These are phyloP conservation scores for Rhodophaea formosa DNA, from an alignment of 2,888 invertebrate genomes.

Conservation along the genomic window DNA sequence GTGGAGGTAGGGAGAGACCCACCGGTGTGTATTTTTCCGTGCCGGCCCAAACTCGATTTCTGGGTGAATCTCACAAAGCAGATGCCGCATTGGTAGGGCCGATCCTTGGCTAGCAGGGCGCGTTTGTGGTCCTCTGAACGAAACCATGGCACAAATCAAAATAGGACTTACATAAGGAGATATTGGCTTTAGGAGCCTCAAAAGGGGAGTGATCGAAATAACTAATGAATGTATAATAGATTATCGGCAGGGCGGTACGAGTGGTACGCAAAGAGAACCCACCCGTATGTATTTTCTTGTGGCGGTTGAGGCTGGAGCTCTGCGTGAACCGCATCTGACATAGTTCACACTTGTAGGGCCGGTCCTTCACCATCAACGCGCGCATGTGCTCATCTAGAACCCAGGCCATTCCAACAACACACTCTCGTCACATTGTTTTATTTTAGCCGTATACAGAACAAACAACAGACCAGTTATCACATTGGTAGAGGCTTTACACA, in stretches of 20 bases:
- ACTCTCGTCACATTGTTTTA: slow-evolving; percentile 28
- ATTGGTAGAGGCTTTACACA: neutral
- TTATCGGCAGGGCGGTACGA: slow-evolving; percentile 51
- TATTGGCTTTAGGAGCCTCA: slow-evolving; percentile 30
- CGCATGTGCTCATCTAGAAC: slow-evolving; percentile 80
- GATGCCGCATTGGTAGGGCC: slow-evolving; percentile 84
- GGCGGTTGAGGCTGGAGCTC: slow-evolving; percentile 86
- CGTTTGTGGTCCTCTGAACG: slow-evolving; percentile 75
- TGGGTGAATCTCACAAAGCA: slow-evolving; percentile 85
- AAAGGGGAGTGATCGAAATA: slow-evolving; percentile 33
- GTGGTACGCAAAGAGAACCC: slow-evolving; percentile 52
- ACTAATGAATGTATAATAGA: slow-evolving; percentile 35
- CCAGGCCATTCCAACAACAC: slow-evolving; percentile 64
- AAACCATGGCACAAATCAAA: slow-evolving; percentile 62
- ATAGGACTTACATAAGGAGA: slow-evolving; percentile 38
- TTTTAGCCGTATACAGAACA: slow-evolving; percentile 36
- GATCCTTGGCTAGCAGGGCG: slow-evolving; percentile 73
- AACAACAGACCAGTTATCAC: slow-evolving; percentile 44
- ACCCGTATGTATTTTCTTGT: slow-evolving; percentile 86
- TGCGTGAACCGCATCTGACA: slow-evolving; percentile 87
- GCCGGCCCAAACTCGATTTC: slow-evolving; percentile 85
- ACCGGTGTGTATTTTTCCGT: slow-evolving; percentile 84
- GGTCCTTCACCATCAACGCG: slow-evolving; percentile 79
- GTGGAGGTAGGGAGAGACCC: slow-evolving; percentile 57
- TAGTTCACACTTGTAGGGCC: slow-evolving; percentile 85